These are phyloP conservation scores for Aethes cnicana DNA, from an alignment of 2,888 invertebrate species.

Conservation along the genomic window DNA sequence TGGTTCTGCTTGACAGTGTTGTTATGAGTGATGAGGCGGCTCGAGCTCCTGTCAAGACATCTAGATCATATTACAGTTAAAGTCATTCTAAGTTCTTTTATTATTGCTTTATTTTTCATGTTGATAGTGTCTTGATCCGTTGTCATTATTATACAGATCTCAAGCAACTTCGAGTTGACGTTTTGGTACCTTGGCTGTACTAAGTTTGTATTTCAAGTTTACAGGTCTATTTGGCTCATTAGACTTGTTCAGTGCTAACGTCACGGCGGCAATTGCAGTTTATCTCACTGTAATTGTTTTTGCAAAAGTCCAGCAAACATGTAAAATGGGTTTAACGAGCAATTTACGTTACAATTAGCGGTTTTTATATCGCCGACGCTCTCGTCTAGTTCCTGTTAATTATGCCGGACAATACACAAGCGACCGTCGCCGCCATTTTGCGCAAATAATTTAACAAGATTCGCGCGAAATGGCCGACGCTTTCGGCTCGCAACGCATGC, in stretches of 20 bases:
- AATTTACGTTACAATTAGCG: conserved; percentile 61
- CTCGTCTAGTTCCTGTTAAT: conserved; percentile 45
- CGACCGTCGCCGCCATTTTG: conserved; percentile 65
- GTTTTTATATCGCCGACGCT: conserved; percentile 56
- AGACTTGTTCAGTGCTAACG: too few relatives aligned
- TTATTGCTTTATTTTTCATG: too few relatives aligned
- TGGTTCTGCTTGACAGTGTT: conserved; percentile 19
- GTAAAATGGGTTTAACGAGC: conserved; percentile 45
- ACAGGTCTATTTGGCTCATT: too few relatives aligned
- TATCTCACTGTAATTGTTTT: conserved; percentile 11
- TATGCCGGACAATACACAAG: conserved; percentile 52
- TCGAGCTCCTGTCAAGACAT: too few relatives aligned
- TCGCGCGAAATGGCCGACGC: conserved; percentile 67
- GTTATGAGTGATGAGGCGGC: conserved; percentile 11
- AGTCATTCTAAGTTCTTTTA: too few relatives aligned
- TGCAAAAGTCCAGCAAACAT: conserved; percentile 18
- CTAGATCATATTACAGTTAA: too few relatives aligned
- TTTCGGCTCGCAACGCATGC: conserved; percentile 47
- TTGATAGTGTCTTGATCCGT: too few relatives aligned
- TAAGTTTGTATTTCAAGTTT: too few relatives aligned
- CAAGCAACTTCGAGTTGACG: too few relatives aligned
- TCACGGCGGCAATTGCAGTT: too few relatives aligned
- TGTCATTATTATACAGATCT: too few relatives aligned
- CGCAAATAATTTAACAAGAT: conserved; percentile 71
- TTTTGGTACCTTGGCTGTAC: too few relatives aligned